Conservation (phyloP, 2,797 vertebrate species). For the Poecilia velifera region DNA sequence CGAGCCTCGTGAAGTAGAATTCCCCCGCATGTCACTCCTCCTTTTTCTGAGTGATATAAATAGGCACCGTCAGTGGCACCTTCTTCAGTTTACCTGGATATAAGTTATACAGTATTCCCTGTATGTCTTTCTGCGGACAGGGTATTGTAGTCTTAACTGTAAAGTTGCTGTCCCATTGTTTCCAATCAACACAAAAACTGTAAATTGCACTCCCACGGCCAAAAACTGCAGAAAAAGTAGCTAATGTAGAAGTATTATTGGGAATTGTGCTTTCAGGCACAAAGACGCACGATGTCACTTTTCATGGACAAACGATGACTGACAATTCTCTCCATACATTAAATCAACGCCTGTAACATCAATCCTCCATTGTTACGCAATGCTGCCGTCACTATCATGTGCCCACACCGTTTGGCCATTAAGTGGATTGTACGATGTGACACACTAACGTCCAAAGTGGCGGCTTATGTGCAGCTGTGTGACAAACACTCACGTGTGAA, state of each 20-base stretch:
- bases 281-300: neutral
- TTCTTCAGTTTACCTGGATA: neutral
- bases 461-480: neutral
- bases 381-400: neutral
- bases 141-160: neutral
- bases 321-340: neutral
- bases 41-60: neutral
- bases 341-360: neutral
- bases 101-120: neutral
- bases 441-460: neutral
- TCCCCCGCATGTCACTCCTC: neutral
- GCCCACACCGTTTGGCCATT: neutral
- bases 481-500: neutral
- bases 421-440: neutral
- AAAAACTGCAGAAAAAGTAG: neutral
- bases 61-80: no score
- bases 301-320: neutral
- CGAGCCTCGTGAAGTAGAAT: neutral
- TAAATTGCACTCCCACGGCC: neutral
- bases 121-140: neutral
- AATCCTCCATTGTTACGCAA: neutral
- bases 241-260: neutral
- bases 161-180: neutral
- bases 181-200: neutral
- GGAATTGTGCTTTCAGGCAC: no score